Percentiles rank a stretch among this genome's conserved stretches.
Conservation (phyloP, 2,888 invertebrate species). For the Drosophila subquinaria region DNA sequence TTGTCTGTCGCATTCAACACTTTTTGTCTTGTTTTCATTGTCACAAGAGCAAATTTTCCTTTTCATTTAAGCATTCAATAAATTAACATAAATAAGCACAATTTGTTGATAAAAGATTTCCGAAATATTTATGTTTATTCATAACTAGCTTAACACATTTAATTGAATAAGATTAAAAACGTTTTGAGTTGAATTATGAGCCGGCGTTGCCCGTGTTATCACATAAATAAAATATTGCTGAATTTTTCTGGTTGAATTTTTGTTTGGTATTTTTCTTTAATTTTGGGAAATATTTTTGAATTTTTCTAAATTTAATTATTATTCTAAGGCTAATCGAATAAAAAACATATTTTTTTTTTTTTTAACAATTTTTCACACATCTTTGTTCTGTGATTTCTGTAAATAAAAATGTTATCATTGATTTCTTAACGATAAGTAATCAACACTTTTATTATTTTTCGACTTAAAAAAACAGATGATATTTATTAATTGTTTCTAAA, state of each 20-base stretch:
- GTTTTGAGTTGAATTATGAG: neutral
- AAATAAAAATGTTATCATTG: too few relatives aligned
- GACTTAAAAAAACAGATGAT: too few relatives aligned
- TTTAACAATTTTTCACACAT: too few relatives aligned
- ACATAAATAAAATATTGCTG: neutral
- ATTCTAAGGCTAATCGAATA: too few relatives aligned
- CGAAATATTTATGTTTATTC: constrained; percentile 13
- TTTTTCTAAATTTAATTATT: too few relatives aligned
- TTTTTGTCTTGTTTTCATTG: constrained; percentile 8
- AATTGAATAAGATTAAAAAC: constrained; percentile 13
- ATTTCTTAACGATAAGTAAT: too few relatives aligned
- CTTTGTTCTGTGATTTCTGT: too few relatives aligned
- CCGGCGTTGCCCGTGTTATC: neutral
- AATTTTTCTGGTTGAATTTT: neutral
- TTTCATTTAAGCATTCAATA: neutral
- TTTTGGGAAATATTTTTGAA: neutral
- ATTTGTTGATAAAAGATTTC: constrained; percentile 10
- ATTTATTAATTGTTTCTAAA: too few relatives aligned
- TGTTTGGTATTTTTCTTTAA: too few relatives aligned
- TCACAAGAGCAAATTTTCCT: constrained; percentile 4
- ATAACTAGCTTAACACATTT: constrained; percentile 7
- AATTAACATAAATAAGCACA: constrained; percentile 13
- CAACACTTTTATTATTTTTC: too few relatives aligned
- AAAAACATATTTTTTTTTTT: too few relatives aligned
- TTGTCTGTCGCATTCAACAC: constrained; percentile 11